Percentiles rank a stretch among this genome's conserved stretches.
These are phyloP conservation scores for Podocnemis expansa DNA, from an alignment of 2,113 vertebrate genomes.

Conservation along the genomic window DNA sequence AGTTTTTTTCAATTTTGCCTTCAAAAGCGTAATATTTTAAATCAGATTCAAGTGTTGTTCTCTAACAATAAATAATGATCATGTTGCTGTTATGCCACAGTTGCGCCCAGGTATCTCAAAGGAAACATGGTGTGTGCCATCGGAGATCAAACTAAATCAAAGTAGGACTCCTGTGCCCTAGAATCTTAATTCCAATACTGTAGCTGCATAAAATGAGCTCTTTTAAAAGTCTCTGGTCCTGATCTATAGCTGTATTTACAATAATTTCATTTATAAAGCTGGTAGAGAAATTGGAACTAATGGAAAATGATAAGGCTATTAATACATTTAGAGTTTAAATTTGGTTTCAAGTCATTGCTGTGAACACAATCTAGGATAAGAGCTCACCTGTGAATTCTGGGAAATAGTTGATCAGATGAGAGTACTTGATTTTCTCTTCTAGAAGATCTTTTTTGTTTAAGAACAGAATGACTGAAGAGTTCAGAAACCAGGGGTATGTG, in stretches of 20 bases:
- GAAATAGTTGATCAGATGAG: conserved; percentile 86
- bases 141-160: neutral
- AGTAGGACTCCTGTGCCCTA: neutral
- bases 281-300: neutral
- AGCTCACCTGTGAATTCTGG: conserved; percentile 81
- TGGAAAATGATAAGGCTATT: neutral
- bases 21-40: neutral
- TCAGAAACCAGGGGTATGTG: conserved; percentile 83
- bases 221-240: neutral
- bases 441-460: conserved; percentile 91
- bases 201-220: neutral
- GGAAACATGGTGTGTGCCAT: neutral
- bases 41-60: neutral
- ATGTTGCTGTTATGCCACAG: neutral
- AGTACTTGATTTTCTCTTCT: conserved; percentile 87
- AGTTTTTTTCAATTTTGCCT: neutral
- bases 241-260: neutral
- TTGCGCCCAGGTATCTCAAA: neutral
- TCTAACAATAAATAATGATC: neutral
- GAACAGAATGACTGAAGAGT: conserved; percentile 89
- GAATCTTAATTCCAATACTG: neutral
- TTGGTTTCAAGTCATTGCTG: neutral
- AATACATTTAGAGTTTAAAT: neutral
- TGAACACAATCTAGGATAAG: neutral
- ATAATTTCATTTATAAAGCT: neutral